These are phyloP conservation scores for Thinocorus orbignyianus DNA, from an alignment of 2,113 vertebrate species.

Conservation along the genomic window DNA sequence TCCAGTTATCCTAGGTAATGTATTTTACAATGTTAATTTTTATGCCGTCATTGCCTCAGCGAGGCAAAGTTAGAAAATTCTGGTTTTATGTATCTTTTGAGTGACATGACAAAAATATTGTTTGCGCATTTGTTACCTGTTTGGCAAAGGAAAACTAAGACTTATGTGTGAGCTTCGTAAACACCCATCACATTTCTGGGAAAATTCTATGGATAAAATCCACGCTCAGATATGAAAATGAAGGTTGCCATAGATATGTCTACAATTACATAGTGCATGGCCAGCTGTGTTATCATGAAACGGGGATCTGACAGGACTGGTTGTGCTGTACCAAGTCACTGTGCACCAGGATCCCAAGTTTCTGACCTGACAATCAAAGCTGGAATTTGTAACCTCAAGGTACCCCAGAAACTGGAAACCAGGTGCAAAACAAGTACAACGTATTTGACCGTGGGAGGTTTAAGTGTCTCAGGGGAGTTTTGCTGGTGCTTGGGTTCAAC, in stretches of 20 bases:
- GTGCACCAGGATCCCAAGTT: background rate
- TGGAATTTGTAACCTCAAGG: background rate
- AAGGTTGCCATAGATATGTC: conserved; percentile 6
- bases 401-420: background rate
- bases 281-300: background rate
- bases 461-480: background rate
- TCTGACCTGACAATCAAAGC: background rate
- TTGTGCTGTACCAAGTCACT: background rate
- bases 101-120: conserved; percentile 29
- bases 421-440: background rate
- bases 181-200: conserved; percentile 32
- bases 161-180: conserved; percentile 40
- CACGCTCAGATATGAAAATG: conserved; percentile 2
- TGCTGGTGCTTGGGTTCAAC: background rate
- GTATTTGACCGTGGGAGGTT: background rate
- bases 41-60: background rate
- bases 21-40: background rate
- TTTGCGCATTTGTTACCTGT: conserved; percentile 29
- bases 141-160: conserved; percentile 33
- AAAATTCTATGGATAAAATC: conserved; percentile 22
- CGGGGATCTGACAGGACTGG: background rate
- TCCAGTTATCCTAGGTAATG: background rate
- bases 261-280: background rate
- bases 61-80: conserved; percentile 38
- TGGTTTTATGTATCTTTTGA: conserved; percentile 37